Conservation (phyloP, 2,888 invertebrate genomes). For the Trilocha varians region DNA sequence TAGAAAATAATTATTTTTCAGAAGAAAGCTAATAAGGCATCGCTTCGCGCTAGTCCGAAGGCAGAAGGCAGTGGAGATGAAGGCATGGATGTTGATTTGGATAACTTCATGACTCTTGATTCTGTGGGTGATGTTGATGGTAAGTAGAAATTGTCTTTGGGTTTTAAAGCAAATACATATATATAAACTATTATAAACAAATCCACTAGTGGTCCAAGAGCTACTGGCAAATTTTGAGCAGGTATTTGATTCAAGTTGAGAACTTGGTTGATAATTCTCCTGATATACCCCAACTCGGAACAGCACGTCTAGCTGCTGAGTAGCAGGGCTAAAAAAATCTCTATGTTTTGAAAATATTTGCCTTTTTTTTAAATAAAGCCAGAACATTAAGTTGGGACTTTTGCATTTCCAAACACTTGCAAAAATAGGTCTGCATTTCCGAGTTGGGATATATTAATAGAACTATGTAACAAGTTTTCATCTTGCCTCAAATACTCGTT, state of each 20-base stretch:
- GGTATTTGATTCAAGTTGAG: neutral
- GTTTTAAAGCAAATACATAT: neutral
- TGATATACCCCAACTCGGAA: too few species aligned
- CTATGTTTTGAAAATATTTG: slow-evolving; percentile 1
- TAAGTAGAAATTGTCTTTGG: slow-evolving; percentile 28
- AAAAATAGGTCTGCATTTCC: too few species aligned
- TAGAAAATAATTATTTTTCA: too few species aligned
- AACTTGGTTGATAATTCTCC: too few species aligned
- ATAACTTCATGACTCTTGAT: slow-evolving; percentile 91
- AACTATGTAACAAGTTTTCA: too few species aligned
- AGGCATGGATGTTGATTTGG: slow-evolving; percentile 82
- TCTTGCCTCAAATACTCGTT: too few species aligned
- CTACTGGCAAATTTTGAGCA: too few species aligned
- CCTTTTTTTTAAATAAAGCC: too few species aligned
- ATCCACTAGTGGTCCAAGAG: neutral
- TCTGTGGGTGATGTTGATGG: slow-evolving; percentile 90
- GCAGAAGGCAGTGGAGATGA: slow-evolving; percentile 79
- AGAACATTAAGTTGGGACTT: too few species aligned
- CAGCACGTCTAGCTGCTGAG: too few species aligned
- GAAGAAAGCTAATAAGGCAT: slow-evolving; percentile 49
- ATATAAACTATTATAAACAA: neutral
- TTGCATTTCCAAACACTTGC: too few species aligned
- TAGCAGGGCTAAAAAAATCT: neutral
- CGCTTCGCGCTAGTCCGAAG: slow-evolving; percentile 60
- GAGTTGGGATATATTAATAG: too few species aligned